Conservation (phyloP, 1,140 invertebrate species). For the Scylla paramamosain region DNA sequence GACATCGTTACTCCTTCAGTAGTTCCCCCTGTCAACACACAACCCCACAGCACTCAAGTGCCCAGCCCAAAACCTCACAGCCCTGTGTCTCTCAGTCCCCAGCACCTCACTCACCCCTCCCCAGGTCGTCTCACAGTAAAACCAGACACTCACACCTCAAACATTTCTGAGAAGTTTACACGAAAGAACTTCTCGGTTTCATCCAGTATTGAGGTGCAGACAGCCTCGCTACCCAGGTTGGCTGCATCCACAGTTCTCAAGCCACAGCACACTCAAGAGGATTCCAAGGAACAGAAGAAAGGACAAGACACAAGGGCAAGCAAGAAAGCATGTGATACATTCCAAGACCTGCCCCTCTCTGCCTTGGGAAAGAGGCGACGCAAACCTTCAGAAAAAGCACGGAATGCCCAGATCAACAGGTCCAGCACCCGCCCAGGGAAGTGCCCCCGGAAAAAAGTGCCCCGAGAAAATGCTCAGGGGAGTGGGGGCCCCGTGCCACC, state of each 20-base stretch:
- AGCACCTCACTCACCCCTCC: not conserved
- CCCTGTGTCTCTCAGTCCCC: not conserved
- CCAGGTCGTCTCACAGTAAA: not conserved
- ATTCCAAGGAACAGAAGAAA: not conserved
- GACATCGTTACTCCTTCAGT: not conserved
- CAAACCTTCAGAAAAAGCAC: constrained; percentile 24
- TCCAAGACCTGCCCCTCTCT: not conserved
- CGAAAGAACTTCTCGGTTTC: not conserved
- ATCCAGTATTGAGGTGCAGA: not conserved
- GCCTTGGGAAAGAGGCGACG: not conserved
- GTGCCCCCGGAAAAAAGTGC: not conserved
- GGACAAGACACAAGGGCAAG: not conserved
- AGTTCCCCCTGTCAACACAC: not conserved
- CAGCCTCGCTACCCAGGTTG: too few species aligned
- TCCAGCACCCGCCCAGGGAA: not conserved
- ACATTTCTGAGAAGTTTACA: not conserved
- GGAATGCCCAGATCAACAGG: too few species aligned
- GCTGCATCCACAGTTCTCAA: not conserved
- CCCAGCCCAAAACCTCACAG: not conserved
- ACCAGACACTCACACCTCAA: not conserved
- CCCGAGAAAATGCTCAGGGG: not conserved
- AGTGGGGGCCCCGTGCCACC: not conserved
- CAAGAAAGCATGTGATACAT: not conserved
- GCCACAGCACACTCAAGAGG: not conserved
- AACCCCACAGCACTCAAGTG: not conserved